These are phyloP conservation scores for Drosophila erecta DNA, from an alignment of 1,140 invertebrate genomes.

Conservation along the genomic window DNA sequence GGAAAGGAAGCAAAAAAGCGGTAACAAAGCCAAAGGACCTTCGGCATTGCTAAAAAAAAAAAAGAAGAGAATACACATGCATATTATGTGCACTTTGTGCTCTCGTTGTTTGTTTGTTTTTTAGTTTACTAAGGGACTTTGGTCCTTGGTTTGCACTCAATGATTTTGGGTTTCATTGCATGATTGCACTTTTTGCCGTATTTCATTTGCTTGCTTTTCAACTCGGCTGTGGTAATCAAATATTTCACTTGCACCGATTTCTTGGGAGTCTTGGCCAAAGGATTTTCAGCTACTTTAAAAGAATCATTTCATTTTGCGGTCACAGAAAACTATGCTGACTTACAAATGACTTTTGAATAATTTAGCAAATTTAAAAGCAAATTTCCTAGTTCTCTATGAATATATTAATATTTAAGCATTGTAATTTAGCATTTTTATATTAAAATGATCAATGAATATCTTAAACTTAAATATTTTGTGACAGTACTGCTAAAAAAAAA, in stretches of 20 bases:
- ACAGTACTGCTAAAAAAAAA: neutral
- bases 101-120: slow-evolving; percentile 3
- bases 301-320: too few relatives aligned
- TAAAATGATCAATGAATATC: too few relatives aligned
- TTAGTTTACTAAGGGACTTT: slow-evolving; percentile 32
- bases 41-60: slow-evolving; percentile 1
- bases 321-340: too few relatives aligned
- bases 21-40: slow-evolving; percentile 24
- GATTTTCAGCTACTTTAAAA: neutral
- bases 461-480: too few relatives aligned
- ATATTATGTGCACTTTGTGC: slow-evolving; percentile 37
- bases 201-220: slow-evolving; percentile 12
- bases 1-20: slow-evolving; percentile 11
- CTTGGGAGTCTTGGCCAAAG: neutral
- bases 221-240: neutral
- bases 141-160: slow-evolving; percentile 22
- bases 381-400: too few relatives aligned
- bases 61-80: slow-evolving; percentile 22
- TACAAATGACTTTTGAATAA: too few relatives aligned
- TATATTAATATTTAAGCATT: too few relatives aligned
- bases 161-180: slow-evolving; percentile 3
- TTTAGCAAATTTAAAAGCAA: too few relatives aligned
- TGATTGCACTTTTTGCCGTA: slow-evolving; percentile 36
- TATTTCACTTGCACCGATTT: neutral
- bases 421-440: too few relatives aligned